A percentile compares a stretch with the other conserved stretches of the same genome.
Conservation (phyloP, 2,888 invertebrate genomes). For the Odontomyia ornata region DNA sequence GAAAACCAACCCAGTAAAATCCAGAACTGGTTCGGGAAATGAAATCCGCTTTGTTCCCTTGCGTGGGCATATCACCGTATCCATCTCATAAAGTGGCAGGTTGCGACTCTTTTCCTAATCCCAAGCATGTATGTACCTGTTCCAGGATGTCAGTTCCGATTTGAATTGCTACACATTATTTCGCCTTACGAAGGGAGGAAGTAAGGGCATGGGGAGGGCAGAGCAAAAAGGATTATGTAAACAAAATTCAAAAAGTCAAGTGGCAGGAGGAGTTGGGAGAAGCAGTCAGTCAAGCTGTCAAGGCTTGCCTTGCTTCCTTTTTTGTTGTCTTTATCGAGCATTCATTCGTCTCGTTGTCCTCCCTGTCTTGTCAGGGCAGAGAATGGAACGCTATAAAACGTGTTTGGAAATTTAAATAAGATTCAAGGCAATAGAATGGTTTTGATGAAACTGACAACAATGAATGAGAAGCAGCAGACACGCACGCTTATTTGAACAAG, state of each 20-base stretch:
- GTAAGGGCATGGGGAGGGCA: too few species aligned
- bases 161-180: constrained; percentile 18
- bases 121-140: neutral
- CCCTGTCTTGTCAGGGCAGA: neutral
- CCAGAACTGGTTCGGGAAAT: neutral
- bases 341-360: neutral
- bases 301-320: neutral
- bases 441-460: neutral
- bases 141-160: constrained; percentile 25
- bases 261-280: too few species aligned
- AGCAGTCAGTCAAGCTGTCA: neutral
- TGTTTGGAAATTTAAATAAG: constrained; percentile 30
- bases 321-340: neutral
- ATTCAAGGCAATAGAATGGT: constrained; percentile 11
- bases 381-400: constrained; percentile 36
- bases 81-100: too few species aligned
- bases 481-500: neutral
- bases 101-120: neutral
- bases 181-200: neutral
- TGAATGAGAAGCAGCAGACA: neutral
- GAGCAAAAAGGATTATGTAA: neutral
- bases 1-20: neutral
- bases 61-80: neutral
- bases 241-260: constrained; percentile 11
- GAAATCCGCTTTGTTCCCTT: neutral